Base-by-base conservation (phyloP, 2,113 vertebrate genomes). In the Podilymbus podiceps region DNA sequence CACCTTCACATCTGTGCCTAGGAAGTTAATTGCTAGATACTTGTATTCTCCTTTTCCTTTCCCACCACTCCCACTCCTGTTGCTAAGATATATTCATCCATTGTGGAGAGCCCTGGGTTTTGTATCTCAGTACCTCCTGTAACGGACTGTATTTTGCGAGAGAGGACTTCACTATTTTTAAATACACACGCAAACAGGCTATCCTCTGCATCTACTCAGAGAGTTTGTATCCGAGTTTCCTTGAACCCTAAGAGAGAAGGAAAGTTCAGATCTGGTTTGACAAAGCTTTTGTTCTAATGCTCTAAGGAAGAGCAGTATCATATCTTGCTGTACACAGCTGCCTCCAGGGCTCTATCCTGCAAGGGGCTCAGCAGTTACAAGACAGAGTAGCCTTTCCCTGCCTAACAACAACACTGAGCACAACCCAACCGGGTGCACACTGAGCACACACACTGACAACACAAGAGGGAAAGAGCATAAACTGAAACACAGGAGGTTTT, bases 31-130 rank as follows among this genome's bases (percentile, higher is more conserved):
- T 95, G 95, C 95, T 93, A 96, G 95, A 96, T 90, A 94, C 95
- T 96, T 80, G 71, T 88, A 85, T 88, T 97, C 96, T 96, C 95
- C 95, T 96, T 97, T 96, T 97, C 96, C 95, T 97, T 97, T 96
- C 96, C 95, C 96, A 96, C 95, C 96, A 93, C 95, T 96, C 96
- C 89, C 95, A 96, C 78, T 88, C 95, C 85, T 94, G 95, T 97
- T 95, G 96, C 95, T 97, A 96, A 97, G 95, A 97, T 96, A 96
- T 96, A 80, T 50, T 89, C 0, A 0, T 58, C 81, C 96, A 76
- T 6, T 89, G 93, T 89, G 69, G 85, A 95, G 53, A 91, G 91
- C 88, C 69, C 82, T 94, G 88, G 88, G 78, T 40, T 91, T 93
- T 90, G 25, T 91, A 83, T 68, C 69, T 93, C 56, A 12, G 47